Percentiles rank a stretch among this genome's conserved stretches.
phyloP scores from a whole-genome alignment of 2,113 vertebrate genomes.

The Chelonoidis abingdonii region DNA sequence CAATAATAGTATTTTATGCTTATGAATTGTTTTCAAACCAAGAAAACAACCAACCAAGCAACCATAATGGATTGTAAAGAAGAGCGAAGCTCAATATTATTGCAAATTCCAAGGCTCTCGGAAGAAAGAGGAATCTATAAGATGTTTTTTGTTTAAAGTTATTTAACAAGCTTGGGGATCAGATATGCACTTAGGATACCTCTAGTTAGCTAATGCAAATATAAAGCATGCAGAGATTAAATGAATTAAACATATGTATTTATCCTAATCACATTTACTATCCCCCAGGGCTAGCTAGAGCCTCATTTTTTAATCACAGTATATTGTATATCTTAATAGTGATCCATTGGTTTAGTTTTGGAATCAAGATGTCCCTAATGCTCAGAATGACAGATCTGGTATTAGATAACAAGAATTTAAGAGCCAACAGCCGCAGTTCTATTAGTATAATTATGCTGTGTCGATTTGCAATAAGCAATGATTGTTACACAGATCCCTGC shows the following conservation, averaged over 20 bases:
- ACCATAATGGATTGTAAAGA: conserved; percentile 2
- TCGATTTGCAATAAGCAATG: not conserved
- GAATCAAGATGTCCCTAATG: not conserved
- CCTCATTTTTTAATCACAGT: not conserved
- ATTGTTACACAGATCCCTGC: not conserved
- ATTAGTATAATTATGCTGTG: not conserved
- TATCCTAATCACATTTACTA: not conserved
- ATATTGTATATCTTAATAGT: not conserved
- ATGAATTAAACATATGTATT: not conserved
- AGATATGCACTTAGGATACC: conserved; percentile 34
- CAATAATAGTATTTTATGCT: conserved; percentile 2
- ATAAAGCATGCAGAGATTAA: not conserved
- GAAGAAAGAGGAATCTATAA: not conserved
- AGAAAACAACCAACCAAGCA: conserved; percentile 21
- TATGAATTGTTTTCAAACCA: conserved; percentile 11
- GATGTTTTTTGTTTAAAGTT: not conserved
- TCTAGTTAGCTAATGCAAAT: conserved; percentile 1
- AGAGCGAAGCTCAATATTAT: conserved; percentile 50
- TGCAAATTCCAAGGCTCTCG: conserved; percentile 47
- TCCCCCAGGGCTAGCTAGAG: not conserved
- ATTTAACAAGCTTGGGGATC: not conserved
- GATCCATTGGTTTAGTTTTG: not conserved
- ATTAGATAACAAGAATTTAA: not conserved
- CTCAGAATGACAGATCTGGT: not conserved
- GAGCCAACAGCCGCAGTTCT: not conserved